phyloP scores from a whole-genome alignment of 1,140 invertebrate genomes.

The Atta cephalotes region DNA sequence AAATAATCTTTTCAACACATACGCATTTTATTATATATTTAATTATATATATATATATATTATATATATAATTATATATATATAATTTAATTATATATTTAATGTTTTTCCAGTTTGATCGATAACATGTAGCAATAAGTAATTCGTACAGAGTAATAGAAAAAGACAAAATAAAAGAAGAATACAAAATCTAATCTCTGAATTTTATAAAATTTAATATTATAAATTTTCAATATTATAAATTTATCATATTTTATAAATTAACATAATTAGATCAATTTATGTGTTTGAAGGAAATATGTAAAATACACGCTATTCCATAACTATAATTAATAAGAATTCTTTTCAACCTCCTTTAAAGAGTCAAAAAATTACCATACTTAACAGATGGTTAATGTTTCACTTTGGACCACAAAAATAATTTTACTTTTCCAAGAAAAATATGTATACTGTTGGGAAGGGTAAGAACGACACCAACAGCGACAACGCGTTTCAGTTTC shows the following conservation, averaged over 20 bases:
- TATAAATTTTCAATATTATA: background rate
- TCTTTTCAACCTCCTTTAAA: constrained; percentile 20
- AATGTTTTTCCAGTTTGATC: background rate
- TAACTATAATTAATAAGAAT: constrained; percentile 18
- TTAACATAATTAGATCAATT: background rate
- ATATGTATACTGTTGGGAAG: background rate
- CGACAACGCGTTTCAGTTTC: constrained; percentile 58
- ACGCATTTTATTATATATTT: background rate
- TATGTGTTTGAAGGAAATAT: background rate
- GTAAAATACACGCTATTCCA: background rate
- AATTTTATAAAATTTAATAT: background rate
- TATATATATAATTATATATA: too few relatives aligned
- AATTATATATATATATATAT: too few relatives aligned
- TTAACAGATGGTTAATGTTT: constrained; percentile 27
- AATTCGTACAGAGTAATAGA: background rate
- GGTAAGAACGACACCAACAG: constrained; percentile 38
- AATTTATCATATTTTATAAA: background rate
- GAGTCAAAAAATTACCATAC: constrained; percentile 21
- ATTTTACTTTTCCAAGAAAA: constrained; percentile 32
- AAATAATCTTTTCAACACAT: background rate
- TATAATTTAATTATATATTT: background rate
- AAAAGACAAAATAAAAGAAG: background rate
- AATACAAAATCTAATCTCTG: background rate
- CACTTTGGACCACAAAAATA: constrained; percentile 32
- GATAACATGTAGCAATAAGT: background rate